Evolutionary conservation across 2,797 vertebrate genomes (phyloP).

Genomic region (Lagocephalus sceleratus): DNA sequence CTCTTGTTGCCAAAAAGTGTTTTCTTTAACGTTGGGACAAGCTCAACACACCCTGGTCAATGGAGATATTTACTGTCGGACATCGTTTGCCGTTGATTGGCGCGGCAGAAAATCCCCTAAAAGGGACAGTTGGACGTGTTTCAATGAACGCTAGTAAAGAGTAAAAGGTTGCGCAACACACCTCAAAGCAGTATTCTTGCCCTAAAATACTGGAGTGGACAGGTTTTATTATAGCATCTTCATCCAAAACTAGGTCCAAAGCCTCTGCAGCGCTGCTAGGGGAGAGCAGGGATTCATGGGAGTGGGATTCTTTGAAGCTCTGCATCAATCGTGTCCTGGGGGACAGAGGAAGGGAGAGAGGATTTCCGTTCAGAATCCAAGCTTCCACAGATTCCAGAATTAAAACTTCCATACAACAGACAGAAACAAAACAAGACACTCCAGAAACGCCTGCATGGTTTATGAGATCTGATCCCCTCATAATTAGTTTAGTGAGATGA

Average conservation of each 20-base stretch:
- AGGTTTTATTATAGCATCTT: slow-evolving; percentile 94
- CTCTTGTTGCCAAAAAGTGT: too few species aligned
- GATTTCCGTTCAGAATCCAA: slow-evolving; percentile 24
- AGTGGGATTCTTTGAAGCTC: slow-evolving; percentile 96
- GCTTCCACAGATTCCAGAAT: background rate
- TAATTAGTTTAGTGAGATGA: slow-evolving; percentile 42
- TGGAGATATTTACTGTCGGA: too few species aligned
- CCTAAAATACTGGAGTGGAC: slow-evolving; percentile 96
- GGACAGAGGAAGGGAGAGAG: slow-evolving; percentile 20
- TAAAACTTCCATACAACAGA: slow-evolving; percentile 12
- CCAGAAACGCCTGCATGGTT: slow-evolving; percentile 20
- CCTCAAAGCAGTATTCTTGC: slow-evolving; percentile 97
- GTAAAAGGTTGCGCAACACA: slow-evolving; percentile 30
- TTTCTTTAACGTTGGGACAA: too few species aligned
- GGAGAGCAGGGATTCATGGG: slow-evolving; percentile 93
- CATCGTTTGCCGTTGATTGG: too few species aligned
- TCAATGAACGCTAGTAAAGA: background rate
- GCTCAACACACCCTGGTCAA: too few species aligned
- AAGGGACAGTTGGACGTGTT: background rate
- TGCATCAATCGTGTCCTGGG: slow-evolving; percentile 91
- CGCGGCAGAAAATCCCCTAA: background rate
- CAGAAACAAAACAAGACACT: slow-evolving; percentile 33
- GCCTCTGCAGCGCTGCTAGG: slow-evolving; percentile 93
- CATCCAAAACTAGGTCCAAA: slow-evolving; percentile 91
- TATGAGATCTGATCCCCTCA: slow-evolving; percentile 34